Conservation (phyloP, 1,140 invertebrate species). For the Drosophila pandora region DNA sequence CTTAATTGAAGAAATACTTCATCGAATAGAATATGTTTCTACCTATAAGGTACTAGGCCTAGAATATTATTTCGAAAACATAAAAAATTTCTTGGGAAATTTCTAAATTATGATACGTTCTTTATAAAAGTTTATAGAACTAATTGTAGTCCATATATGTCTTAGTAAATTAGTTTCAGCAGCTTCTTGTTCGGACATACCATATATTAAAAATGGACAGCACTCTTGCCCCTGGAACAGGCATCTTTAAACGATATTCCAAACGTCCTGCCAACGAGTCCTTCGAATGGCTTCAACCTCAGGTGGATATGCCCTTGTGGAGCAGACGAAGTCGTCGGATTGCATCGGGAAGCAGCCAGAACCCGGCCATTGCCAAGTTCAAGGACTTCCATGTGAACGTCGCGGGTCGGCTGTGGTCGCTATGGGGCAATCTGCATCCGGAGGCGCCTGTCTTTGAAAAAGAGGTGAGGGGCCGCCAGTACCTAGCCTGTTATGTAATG, state of each 20-base stretch:
- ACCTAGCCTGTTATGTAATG: slow-evolving; percentile 85
- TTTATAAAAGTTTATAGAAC: too few species aligned
- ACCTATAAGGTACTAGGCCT: too few species aligned
- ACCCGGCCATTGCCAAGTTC: slow-evolving; percentile 84
- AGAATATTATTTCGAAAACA: too few species aligned
- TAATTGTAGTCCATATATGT: too few species aligned
- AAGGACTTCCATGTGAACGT: slow-evolving; percentile 87
- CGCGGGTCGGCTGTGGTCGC: slow-evolving; percentile 86
- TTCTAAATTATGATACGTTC: too few species aligned
- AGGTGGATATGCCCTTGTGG: slow-evolving; percentile 84
- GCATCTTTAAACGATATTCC: not conserved
- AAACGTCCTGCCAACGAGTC: slow-evolving; percentile 83
- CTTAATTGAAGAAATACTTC: too few species aligned
- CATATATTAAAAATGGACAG: too few species aligned
- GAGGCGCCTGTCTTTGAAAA: slow-evolving; percentile 83
- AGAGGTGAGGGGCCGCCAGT: slow-evolving; percentile 85
- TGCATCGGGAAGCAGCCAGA: slow-evolving; percentile 84
- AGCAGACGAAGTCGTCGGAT: slow-evolving; percentile 84
- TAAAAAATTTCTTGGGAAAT: too few species aligned
- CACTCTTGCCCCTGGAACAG: not conserved
- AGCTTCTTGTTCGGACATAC: too few species aligned
- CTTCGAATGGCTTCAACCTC: slow-evolving; percentile 84
- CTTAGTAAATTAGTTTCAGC: too few species aligned
- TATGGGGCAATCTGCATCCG: slow-evolving; percentile 86
- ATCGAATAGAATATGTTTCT: too few species aligned